phyloP scores from a whole-genome alignment of 2,113 vertebrate genomes.

The Bufo gargarizans region DNA sequence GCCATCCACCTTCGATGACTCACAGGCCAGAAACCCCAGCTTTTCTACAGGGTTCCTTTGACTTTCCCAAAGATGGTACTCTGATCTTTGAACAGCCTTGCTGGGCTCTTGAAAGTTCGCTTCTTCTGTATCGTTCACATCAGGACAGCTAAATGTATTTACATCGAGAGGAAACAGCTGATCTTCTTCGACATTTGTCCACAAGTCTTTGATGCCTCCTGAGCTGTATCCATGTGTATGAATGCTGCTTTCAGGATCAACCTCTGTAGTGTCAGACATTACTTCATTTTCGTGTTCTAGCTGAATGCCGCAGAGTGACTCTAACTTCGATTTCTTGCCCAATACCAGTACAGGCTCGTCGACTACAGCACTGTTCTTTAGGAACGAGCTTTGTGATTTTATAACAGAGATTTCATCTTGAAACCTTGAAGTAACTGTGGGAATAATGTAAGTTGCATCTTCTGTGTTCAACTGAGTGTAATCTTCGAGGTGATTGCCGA shows the following conservation, averaged over 20 bases:
- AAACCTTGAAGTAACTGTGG: constrained; percentile 86
- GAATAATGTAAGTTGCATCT: constrained; percentile 86
- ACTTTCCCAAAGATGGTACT: constrained; percentile 96
- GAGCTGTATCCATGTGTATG: constrained; percentile 89
- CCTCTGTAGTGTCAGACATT: constrained; percentile 79
- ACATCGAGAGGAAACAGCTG: constrained; percentile 83
- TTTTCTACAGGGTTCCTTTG: constrained; percentile 82
- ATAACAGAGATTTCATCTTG: constrained; percentile 88
- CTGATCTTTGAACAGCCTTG: constrained; percentile 92
- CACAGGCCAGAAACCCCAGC: constrained; percentile 78
- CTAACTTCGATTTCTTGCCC: constrained; percentile 94
- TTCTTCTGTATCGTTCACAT: constrained; percentile 78
- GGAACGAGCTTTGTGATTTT: constrained; percentile 79
- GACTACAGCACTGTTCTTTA: constrained; percentile 78
- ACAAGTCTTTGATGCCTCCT: constrained; percentile 97
- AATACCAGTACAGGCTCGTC: constrained; percentile 82
- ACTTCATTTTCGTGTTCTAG: constrained; percentile 87
- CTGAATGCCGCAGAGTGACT: constrained; percentile 96
- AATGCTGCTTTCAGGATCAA: constrained; percentile 80
- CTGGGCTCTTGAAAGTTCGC: constrained; percentile 76
- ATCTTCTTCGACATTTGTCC: constrained; percentile 87
- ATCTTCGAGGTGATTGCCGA: constrained; percentile 85
- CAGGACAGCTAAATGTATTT: constrained; percentile 85
- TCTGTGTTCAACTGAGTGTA: constrained; percentile 83
- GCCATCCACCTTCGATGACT: constrained; percentile 84